Base-by-base conservation (phyloP, 2,888 invertebrate genomes). In the Dinocampus coccinellae region DNA sequence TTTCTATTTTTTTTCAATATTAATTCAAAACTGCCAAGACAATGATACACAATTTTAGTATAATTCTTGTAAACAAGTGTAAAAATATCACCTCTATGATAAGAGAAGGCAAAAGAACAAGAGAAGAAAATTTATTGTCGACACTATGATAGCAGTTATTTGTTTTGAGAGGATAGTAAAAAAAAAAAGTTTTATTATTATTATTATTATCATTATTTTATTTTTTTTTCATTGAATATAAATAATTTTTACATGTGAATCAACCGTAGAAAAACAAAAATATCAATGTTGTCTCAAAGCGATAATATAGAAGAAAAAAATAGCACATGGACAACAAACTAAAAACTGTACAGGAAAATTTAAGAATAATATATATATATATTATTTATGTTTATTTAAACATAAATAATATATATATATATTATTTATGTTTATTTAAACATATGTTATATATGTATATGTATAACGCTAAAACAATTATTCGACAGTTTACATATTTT, bases 401-500 rank as follows among this genome's bases (percentile, higher is more conserved):
- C 20, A 36, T 52, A 39, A 67, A 61, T 57, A 65, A 69, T 36
- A 66, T 24, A 29, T 65, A 67, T 55, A 70, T 63, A 69, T 61
- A 26, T 71, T 34, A 58, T 58, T 10, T 61, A 61, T 67, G 62
- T 60, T 34, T 52, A n/a, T 26, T 34, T 47, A 24, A 36, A 26
- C 26, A 52, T 65, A 55, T 64, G n/a, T 52, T 20, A 26, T 20
- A 20, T 55, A 52, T 72, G 60, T 62, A 58, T 63, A 62, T 75
- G 65, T 70, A 52, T 20, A 62, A 69, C 24, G 42, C 63, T 72
- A 72, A 63, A 63, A 58, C 33, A 20, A 55, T 72, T 66, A 75
- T 69, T 78, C 78, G 75, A 77, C 74, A 74, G 78, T 80, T 76
- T 78, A 75, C 79, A 80, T 79, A 79, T 78, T 79, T 81, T 74